Percentiles rank a stretch among this genome's conserved stretches.
These are phyloP conservation scores for Tenebrosternarchus preto DNA, from an alignment of 2,113 vertebrate species.

Conservation along the genomic window DNA sequence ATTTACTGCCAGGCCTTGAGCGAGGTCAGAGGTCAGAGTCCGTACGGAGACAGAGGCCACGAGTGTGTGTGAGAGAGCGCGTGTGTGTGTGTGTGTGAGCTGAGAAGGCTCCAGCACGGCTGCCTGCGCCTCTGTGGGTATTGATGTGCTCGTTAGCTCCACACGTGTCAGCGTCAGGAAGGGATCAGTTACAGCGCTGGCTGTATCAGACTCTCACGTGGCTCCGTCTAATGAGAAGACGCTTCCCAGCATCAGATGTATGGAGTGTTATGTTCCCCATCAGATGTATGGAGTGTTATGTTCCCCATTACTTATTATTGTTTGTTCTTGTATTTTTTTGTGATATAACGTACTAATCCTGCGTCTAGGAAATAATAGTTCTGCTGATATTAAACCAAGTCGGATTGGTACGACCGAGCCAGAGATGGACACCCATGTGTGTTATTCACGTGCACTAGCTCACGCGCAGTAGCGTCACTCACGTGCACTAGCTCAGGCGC, in stretches of 20 bases:
- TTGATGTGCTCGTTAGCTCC: slow-evolving; percentile 64
- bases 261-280: slow-evolving; percentile 1
- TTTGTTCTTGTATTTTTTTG: not conserved
- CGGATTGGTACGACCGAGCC: no score
- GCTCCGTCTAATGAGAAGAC: not conserved
- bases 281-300: not conserved
- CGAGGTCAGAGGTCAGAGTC: slow-evolving; percentile 58
- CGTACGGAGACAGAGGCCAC: slow-evolving; percentile 59
- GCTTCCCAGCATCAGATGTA: not conserved
- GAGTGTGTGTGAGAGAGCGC: slow-evolving; percentile 55
- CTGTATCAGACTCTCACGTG: not conserved
- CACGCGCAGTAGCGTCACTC: no score
- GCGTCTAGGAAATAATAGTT: not conserved
- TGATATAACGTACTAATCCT: not conserved
- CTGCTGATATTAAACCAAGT: not conserved
- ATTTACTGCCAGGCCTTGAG: slow-evolving; percentile 67
- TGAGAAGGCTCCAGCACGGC: slow-evolving; percentile 52
- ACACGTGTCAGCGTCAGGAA: slow-evolving; percentile 63
- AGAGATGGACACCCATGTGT: no score
- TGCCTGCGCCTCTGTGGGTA: slow-evolving; percentile 58
- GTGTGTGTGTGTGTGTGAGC: slow-evolving; percentile 42
- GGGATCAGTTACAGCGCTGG: slow-evolving; percentile 57
- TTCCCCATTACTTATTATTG: slow-evolving; percentile 12
- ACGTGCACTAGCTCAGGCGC: no score
- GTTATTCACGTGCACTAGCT: no score